Evolutionary conservation across 2,797 vertebrate genomes (phyloP).

Genomic region (Periophthalmus magnuspinnatus): DNA sequence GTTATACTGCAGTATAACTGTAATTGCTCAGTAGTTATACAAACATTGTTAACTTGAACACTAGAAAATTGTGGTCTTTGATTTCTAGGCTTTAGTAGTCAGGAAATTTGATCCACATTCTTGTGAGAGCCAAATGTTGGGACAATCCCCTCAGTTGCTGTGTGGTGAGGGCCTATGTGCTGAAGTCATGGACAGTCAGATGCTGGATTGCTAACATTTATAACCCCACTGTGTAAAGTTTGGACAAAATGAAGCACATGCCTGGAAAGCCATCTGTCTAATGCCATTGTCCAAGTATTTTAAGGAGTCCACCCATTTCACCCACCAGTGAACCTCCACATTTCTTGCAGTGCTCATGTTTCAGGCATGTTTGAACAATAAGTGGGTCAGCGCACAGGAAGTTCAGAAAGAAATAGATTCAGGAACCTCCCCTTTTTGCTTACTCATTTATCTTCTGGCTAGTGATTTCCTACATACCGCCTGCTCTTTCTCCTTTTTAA

Average conservation of each 20-base stretch:
- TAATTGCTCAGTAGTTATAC: neutral
- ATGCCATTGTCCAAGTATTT: slow-evolving; percentile 38
- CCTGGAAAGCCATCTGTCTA: slow-evolving; percentile 44
- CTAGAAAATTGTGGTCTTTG: neutral
- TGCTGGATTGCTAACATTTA: neutral
- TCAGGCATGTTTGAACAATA: slow-evolving; percentile 68
- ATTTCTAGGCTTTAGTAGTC: neutral
- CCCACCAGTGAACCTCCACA: slow-evolving; percentile 50
- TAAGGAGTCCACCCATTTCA: slow-evolving; percentile 40
- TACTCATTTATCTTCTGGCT: slow-evolving; percentile 50
- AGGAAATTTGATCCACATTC: slow-evolving; percentile 4
- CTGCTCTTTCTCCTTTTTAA: slow-evolving; percentile 29
- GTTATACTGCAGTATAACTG: neutral
- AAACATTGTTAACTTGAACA: neutral
- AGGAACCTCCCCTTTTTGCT: slow-evolving; percentile 56
- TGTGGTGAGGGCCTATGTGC: neutral
- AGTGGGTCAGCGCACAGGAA: slow-evolving; percentile 72
- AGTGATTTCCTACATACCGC: slow-evolving; percentile 38
- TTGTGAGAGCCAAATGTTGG: slow-evolving; percentile 4
- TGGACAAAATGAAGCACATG: slow-evolving; percentile 17
- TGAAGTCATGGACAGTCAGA: slow-evolving; percentile 6
- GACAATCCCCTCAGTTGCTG: slow-evolving; percentile 1
- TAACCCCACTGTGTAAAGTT: slow-evolving; percentile 22
- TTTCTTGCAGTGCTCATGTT: slow-evolving; percentile 56
- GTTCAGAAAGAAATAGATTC: slow-evolving; percentile 44